Evolutionary conservation across 2,113 vertebrate species (phyloP), one percentile per base, ranked within the genome.

Genomic region (Cyprinodon variegatus): DNA sequence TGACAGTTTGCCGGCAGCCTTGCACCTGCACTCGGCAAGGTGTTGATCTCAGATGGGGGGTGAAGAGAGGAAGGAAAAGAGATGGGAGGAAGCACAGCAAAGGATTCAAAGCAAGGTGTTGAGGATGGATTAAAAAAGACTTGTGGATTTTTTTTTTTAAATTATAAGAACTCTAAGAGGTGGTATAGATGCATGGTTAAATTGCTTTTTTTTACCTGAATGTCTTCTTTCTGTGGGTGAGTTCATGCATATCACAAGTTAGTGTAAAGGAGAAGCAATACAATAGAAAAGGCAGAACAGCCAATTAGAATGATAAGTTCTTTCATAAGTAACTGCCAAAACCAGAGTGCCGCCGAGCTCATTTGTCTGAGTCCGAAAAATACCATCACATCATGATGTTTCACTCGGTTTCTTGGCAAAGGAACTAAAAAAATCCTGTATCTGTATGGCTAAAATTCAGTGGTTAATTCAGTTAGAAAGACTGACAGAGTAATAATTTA

Each of bases 1-100:
- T 89, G 91, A 91, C 92, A 92, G 86, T 75, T 88, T 88, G 88
- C 91, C 91, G 91, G 88, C 89, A 92, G 92, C 89, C 77, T 88
- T 83, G 86, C 90, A 93, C 91, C 90, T 93, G 91, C 91, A 93
- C 90, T 85, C 85, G 82, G 86, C 79, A 79, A 88, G 88, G 87
- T 90, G 91, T 91, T 91, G 85, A 85, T 86, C 83, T 81, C 74
- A 74, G 84, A 90, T 68, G 39, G 57, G 60, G 61, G 71, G 63
- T 48, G 76, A 72, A 17, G 72, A 17, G 22, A 53, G 68, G 64
- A 64, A 37, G 78, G n/a, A 61, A 60, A 75, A 38, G 57, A 65
- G 81, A 73, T 12, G 71, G 65, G 65, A 60, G 74, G 70, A 79
- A 62, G 29, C 70, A 77, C 65, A 78, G 43, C 79, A 82, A 79